phyloP scores from a whole-genome alignment of 2,888 invertebrate genomes.

The Pegoplata infirma region DNA sequence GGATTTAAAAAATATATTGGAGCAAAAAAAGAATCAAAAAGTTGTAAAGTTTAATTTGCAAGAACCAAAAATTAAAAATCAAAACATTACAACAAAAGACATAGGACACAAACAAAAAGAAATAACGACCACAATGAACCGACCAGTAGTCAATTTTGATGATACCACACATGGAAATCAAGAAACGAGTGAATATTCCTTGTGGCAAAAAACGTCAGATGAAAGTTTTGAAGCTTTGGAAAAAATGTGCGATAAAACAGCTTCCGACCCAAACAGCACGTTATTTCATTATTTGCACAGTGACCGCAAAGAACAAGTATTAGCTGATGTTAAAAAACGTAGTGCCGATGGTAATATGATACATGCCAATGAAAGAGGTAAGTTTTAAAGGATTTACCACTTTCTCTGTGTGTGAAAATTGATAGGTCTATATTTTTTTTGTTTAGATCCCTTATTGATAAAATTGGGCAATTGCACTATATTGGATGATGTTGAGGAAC shows the following conservation, averaged over 20 bases:
- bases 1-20: conserved; percentile 68
- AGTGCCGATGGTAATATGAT: conserved; percentile 27
- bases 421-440: not conserved
- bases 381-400: not conserved
- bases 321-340: conserved; percentile 64
- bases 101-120: not conserved
- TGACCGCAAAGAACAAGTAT: conserved; percentile 67
- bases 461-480: conserved; percentile 67
- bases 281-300: conserved; percentile 73
- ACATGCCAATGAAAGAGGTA: conserved; percentile 3
- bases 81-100: not conserved
- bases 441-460: conserved; percentile 28
- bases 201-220: conserved; percentile 58
- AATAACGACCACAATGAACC: conserved; percentile 30
- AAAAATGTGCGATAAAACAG: conserved; percentile 75
- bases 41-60: not conserved
- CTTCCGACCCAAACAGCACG: conserved; percentile 75
- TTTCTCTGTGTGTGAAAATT: too few relatives aligned
- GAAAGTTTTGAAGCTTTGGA: conserved; percentile 75
- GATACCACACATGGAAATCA: not conserved
- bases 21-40: conserved; percentile 57
- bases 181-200: not conserved
- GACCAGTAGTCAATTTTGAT: not conserved
- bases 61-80: not conserved
- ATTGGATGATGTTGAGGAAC: conserved; percentile 75